Percentiles rank a stretch among this genome's conserved stretches.
phyloP scores from a whole-genome alignment of 2,888 invertebrate genomes.

The Troides aeacus region DNA sequence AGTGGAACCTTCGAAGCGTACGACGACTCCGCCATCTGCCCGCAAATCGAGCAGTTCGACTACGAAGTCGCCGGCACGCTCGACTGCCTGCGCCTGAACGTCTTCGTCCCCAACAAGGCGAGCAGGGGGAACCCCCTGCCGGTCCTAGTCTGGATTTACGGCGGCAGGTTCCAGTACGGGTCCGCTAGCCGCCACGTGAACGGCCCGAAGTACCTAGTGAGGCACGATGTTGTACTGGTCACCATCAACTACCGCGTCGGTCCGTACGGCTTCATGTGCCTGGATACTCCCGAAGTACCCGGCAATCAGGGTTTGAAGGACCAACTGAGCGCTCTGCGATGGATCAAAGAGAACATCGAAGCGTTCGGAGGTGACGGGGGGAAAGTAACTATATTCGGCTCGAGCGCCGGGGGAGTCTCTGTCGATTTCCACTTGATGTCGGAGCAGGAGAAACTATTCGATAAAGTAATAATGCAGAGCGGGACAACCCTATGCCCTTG shows the following conservation, averaged over 20 bases:
- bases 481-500: conserved; percentile 41
- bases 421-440: conserved; percentile 51
- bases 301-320: conserved; percentile 64
- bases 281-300: conserved; percentile 47
- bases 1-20: conserved; percentile 50
- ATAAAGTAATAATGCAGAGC: conserved; percentile 54
- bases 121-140: conserved; percentile 45
- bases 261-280: conserved; percentile 60
- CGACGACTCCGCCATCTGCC: conserved; percentile 52
- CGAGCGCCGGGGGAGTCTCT: conserved; percentile 53
- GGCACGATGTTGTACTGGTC: conserved; percentile 53
- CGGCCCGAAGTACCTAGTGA: conserved; percentile 51
- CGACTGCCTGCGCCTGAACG: conserved; percentile 54
- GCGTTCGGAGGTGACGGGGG: conserved; percentile 55
- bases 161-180: conserved; percentile 48
- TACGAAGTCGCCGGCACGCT: conserved; percentile 42
- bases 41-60: conserved; percentile 48
- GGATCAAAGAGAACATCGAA: conserved; percentile 56
- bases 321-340: conserved; percentile 51
- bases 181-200: conserved; percentile 41
- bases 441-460: conserved; percentile 47
- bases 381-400: conserved; percentile 54
- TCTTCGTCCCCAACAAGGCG: conserved; percentile 51
- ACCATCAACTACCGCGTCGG: conserved; percentile 58
- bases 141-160: conserved; percentile 55